phyloP scores from a whole-genome alignment of 1,140 invertebrate genomes.

The Fopius arisanus region DNA sequence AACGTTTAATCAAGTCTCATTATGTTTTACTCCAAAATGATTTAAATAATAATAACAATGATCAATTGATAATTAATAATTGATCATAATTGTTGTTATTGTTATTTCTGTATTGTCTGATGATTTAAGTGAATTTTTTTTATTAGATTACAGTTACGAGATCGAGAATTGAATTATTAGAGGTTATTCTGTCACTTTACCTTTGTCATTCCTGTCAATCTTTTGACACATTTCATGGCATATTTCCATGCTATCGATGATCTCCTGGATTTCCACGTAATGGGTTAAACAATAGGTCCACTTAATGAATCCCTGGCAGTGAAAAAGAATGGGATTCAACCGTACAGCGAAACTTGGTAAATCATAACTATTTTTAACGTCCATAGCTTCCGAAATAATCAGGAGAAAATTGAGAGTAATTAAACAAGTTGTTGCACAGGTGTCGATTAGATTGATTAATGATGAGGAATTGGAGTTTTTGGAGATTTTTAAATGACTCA shows the following conservation, averaged over 20 bases:
- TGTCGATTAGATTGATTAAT: constrained; percentile 11
- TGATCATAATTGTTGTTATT: too few relatives aligned
- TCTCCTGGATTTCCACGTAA: constrained; percentile 14
- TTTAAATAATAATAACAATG: too few relatives aligned
- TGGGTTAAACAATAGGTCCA: constrained; percentile 39
- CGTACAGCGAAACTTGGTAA: constrained; percentile 29
- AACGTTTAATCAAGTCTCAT: too few relatives aligned
- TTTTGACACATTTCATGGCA: constrained; percentile 37
- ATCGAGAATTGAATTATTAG: too few relatives aligned
- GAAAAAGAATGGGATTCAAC: constrained; percentile 32
- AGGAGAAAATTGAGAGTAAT: constrained; percentile 23
- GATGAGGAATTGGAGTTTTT: constrained; percentile 29
- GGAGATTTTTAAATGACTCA: constrained; percentile 13
- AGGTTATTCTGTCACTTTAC: constrained; percentile 21
- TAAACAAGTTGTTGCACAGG: constrained; percentile 3
- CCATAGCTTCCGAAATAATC: constrained; percentile 29
- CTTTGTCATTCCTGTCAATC: constrained; percentile 32
- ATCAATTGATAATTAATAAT: too few relatives aligned
- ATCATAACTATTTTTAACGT: constrained; percentile 22
- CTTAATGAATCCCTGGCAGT: constrained; percentile 35
- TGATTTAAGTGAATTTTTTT: too few relatives aligned
- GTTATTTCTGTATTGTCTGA: too few relatives aligned
- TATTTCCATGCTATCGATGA: constrained; percentile 33
- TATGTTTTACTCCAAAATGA: too few relatives aligned
- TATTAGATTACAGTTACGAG: too few relatives aligned